Base-by-base conservation (phyloP, 2,113 vertebrate genomes). In the Syngnathus typhle region DNA sequence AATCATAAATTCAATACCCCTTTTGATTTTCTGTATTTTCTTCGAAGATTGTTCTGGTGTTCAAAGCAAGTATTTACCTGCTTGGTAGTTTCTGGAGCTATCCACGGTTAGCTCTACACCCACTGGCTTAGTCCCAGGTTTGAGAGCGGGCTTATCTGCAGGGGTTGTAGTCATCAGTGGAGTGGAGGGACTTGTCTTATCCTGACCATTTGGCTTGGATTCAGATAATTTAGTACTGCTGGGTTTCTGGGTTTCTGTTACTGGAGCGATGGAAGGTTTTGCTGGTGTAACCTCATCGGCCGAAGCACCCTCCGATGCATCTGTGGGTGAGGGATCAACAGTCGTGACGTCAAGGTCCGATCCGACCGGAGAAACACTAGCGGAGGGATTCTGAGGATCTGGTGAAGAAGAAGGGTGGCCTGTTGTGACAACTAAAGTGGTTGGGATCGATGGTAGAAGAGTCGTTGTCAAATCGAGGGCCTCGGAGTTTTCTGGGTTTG, bases 71-170 rank as follows among this genome's bases (percentile, higher is more conserved):
- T 10, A 65, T 68, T 67, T 64, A 90, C 90, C 90, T 77, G 81
- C 80, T 75, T 90, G 90, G 16, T 83, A 89, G 18, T 84, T 72
- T 58, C 44, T 61, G 2, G 67, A 2, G 23, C 76, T 60, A 0
- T 81, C 76, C 58, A 56, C 27, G 36, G 61, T 62, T 16, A 70
- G 63, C 11, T 52, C 62, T 1, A 60, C 0, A 8, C 54, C 74
- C 47, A 69, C 43, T 12, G 88, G 87, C 13, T 82, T 89, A 9
- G 56, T 49, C 15, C 59, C 71, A 18, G 81, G 79, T 76, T 81
- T 81, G 21, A 65, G 21, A 65, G 63, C 62, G 36, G 73, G 56
- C 73, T 64, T 66, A 39, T 12, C 60, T 13, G 1, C 4, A 23
- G 2, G 44, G 0, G 77, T 64, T 67, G 67, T 77, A 41, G 38